These are phyloP conservation scores for Erythrocercus mccallii DNA, from an alignment of 2,113 vertebrate species.

Conservation along the genomic window DNA sequence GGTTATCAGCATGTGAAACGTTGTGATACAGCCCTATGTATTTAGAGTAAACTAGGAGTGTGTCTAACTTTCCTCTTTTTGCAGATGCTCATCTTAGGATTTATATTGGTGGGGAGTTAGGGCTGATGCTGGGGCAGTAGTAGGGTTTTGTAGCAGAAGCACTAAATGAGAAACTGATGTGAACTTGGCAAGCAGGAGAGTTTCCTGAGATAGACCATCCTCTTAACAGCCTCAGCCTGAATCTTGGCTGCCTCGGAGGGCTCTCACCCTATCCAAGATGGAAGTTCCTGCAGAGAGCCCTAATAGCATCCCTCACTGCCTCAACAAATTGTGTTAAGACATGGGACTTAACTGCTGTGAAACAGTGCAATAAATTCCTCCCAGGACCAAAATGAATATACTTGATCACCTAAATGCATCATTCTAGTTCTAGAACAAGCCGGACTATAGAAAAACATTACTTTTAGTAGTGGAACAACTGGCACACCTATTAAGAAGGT, in stretches of 20 bases:
- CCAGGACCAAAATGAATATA: neutral
- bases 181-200: conserved; percentile 10
- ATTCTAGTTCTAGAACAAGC: neutral
- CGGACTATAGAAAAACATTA: conserved; percentile 6
- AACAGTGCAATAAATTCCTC: neutral
- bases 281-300: neutral
- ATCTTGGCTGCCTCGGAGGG: neutral
- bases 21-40: neutral
- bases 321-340: accelerated
- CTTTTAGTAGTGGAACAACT: neutral
- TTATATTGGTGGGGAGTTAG: neutral
- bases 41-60: neutral
- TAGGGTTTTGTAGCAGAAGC: neutral
- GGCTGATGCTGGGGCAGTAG: neutral
- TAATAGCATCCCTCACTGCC: neutral
- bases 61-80: neutral
- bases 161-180: neutral
- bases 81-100: neutral
- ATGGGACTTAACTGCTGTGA: neutral
- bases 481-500: neutral
- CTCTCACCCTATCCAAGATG: neutral
- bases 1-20: neutral
- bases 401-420: neutral
- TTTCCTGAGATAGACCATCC: neutral
- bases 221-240: neutral